Conservation (phyloP, 2,797 vertebrate genomes). For the Trachurus trachurus region DNA sequence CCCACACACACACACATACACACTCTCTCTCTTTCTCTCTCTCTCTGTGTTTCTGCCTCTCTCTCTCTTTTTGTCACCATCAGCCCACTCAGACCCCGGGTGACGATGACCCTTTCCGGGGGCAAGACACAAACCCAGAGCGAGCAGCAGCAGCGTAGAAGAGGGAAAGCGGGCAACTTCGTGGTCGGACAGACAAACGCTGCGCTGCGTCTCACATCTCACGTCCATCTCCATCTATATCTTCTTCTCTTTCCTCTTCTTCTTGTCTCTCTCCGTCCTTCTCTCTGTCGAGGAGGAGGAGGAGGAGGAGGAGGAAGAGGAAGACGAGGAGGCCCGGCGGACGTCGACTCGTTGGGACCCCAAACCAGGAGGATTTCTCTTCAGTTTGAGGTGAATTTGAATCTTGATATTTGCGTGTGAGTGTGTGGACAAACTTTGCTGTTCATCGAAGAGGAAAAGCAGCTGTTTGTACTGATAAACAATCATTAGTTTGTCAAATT, state of each 20-base stretch:
- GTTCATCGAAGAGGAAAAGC: neutral
- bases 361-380: constrained; percentile 18
- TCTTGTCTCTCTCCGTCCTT: neutral
- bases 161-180: constrained; percentile 40
- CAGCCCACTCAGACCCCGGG: constrained; percentile 76
- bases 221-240: neutral
- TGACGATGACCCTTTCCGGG: constrained; percentile 72
- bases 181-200: constrained; percentile 28
- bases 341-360: constrained; percentile 7
- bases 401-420: neutral
- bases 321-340: constrained; percentile 1
- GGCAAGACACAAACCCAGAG: constrained; percentile 58
- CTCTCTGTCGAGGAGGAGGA: constrained; percentile 13
- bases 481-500: neutral
- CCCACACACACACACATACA: constrained; percentile 25
- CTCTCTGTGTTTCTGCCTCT: constrained; percentile 31
- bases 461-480: neutral
- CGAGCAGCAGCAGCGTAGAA: too few relatives aligned
- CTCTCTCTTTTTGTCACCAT: constrained; percentile 63
- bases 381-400: constrained; percentile 50
- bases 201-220: constrained; percentile 8
- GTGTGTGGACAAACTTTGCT: neutral
- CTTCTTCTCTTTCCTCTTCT: neutral
- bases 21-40: constrained; percentile 30
- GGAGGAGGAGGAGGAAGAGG: neutral